Evolutionary conservation across 2,797 vertebrate species (phyloP).

Genomic region (Psittacula echo): DNA sequence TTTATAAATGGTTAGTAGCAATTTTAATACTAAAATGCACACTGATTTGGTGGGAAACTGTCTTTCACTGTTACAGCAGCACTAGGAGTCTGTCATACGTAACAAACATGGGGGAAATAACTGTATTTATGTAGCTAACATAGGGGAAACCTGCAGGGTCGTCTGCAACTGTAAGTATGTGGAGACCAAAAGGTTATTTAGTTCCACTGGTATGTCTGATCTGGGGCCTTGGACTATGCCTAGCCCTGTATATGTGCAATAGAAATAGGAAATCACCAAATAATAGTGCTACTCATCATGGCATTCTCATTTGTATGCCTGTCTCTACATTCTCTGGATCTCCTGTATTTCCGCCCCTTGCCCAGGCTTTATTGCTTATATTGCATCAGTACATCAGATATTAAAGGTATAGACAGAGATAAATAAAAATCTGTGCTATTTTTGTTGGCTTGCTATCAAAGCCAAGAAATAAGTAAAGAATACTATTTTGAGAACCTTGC

Average conservation of each 20-base stretch:
- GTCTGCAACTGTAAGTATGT: not conserved
- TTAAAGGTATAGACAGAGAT: not conserved
- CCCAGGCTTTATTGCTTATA: not conserved
- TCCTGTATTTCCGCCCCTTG: not conserved
- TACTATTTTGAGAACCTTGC: not conserved
- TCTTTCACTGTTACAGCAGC: not conserved
- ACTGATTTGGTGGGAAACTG: not conserved
- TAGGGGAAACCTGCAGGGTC: rapidly evolving
- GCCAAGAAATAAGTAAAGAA: not conserved
- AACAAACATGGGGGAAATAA: not conserved
- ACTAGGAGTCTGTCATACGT: not conserved
- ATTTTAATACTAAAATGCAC: not conserved
- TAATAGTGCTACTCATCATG: not conserved
- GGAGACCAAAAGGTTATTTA: not conserved
- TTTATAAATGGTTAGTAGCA: not conserved
- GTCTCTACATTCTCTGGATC: not conserved
- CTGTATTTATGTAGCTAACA: not conserved
- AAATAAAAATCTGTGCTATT: not conserved
- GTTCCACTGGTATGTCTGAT: not conserved
- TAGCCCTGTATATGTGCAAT: not conserved
- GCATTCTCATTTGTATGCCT: not conserved
- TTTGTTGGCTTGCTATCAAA: not conserved
- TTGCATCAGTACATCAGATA: not conserved
- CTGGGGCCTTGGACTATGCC: not conserved
- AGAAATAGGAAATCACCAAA: not conserved